Percentiles rank a stretch among this genome's conserved stretches.
Conservation (phyloP, 2,888 invertebrate genomes). For the Cephonodes hylas region DNA sequence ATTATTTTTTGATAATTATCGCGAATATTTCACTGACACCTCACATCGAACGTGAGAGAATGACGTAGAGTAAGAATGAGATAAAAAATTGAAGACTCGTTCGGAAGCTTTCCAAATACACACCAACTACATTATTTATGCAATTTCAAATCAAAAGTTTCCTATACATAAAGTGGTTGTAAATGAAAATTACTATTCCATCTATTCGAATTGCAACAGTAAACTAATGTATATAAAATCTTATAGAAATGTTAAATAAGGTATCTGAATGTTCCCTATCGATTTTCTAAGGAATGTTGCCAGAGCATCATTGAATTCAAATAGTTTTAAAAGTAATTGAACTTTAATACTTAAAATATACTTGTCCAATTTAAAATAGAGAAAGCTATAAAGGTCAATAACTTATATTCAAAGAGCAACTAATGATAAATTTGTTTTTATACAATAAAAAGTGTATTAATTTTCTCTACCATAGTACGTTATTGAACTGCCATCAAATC, state of each 20-base stretch:
- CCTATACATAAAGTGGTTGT: too few species aligned
- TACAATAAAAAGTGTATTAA: background rate
- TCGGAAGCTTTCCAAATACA: slow-evolving; percentile 21
- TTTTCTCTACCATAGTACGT: background rate
- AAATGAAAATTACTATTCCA: too few species aligned
- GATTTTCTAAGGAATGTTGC: background rate
- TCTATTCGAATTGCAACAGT: background rate
- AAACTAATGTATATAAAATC: background rate
- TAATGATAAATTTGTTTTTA: too few species aligned
- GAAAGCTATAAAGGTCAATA: too few species aligned
- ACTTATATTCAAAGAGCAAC: too few species aligned
- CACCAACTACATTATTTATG: background rate
- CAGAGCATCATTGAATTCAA: background rate
- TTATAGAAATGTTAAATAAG: too few species aligned
- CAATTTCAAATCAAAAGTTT: too few species aligned
- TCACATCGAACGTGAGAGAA: slow-evolving; percentile 78
- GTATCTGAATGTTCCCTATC: background rate
- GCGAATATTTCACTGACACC: slow-evolving; percentile 72
- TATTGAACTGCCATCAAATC: background rate
- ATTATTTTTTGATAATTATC: slow-evolving; percentile 56
- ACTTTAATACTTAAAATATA: too few species aligned
- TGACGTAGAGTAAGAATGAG: slow-evolving; percentile 66
- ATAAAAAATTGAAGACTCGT: slow-evolving; percentile 32
- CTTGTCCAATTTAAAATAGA: background rate
- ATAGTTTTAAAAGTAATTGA: too few species aligned